A percentile compares a stretch with the other conserved stretches of the same genome.
phyloP scores from a whole-genome alignment of 1,140 invertebrate genomes.

The Ylistrum balloti region DNA sequence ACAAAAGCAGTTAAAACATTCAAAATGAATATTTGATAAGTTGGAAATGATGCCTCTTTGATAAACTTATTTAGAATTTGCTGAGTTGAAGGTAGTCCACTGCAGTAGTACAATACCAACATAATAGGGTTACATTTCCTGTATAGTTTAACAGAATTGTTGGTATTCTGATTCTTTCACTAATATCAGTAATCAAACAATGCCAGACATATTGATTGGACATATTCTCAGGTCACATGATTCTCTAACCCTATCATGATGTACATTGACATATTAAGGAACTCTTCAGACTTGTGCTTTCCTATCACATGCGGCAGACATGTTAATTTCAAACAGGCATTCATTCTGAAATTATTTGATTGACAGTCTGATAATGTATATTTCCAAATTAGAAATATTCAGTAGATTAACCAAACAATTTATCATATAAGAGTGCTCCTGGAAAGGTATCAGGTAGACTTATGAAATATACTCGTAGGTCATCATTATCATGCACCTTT shows the following conservation, averaged over 20 bases:
- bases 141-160: background rate
- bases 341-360: background rate
- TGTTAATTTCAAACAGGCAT: background rate
- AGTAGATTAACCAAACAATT: background rate
- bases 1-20: background rate
- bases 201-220: conserved; percentile 22
- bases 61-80: background rate
- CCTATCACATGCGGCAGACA: background rate
- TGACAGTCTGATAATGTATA: background rate
- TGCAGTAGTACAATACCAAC: background rate
- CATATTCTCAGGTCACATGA: background rate
- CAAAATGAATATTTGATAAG: conserved; percentile 36
- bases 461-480: background rate
- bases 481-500: too few species aligned
- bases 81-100: background rate
- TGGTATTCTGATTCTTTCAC: background rate
- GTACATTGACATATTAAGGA: background rate
- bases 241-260: background rate
- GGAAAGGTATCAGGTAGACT: background rate
- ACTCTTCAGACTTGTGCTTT: background rate
- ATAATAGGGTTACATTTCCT: background rate
- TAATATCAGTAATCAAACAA: background rate
- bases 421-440: background rate
- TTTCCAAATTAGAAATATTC: background rate
- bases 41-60: background rate